Conservation (phyloP, 2,113 vertebrate genomes). For the Puma concolor region DNA sequence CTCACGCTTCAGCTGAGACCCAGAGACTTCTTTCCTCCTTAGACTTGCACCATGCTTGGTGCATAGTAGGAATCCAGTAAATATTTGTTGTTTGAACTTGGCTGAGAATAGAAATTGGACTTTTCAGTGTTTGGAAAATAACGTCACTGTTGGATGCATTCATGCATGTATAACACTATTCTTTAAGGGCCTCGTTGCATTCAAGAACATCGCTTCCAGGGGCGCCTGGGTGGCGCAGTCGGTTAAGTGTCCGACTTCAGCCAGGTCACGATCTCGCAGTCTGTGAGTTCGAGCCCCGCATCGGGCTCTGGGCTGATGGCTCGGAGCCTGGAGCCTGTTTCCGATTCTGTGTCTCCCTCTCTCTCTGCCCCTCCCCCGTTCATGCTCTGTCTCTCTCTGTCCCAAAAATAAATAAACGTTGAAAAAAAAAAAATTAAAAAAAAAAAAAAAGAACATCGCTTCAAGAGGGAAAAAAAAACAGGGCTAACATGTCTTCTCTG, state of each 20-base stretch:
- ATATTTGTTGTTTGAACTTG: background rate
- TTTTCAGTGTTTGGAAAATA: background rate
- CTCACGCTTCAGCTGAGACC: background rate
- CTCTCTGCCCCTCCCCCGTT: too few species aligned
- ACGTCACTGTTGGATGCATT: background rate
- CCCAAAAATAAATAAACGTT: too few species aligned
- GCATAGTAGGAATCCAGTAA: background rate
- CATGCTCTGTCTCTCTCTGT: too few species aligned
- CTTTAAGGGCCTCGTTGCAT: background rate
- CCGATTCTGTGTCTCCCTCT: too few species aligned
- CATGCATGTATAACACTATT: accelerated
- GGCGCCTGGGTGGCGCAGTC: too few species aligned
- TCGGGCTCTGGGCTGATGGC: too few species aligned
- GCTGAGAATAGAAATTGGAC: background rate
- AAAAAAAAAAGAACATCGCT: constrained; percentile 15
- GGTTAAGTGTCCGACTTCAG: too few species aligned
- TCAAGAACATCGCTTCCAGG: background rate
- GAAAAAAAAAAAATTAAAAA: too few species aligned
- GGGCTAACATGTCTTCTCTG: background rate
- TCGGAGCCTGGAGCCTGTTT: too few species aligned
- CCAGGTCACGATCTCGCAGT: too few species aligned
- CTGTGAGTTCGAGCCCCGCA: too few species aligned
- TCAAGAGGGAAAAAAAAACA: background rate
- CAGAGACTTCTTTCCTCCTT: background rate
- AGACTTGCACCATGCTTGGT: background rate